These are phyloP conservation scores for Megatriorchis doriae DNA, from an alignment of 2,113 vertebrate genomes.

Conservation along the genomic window DNA sequence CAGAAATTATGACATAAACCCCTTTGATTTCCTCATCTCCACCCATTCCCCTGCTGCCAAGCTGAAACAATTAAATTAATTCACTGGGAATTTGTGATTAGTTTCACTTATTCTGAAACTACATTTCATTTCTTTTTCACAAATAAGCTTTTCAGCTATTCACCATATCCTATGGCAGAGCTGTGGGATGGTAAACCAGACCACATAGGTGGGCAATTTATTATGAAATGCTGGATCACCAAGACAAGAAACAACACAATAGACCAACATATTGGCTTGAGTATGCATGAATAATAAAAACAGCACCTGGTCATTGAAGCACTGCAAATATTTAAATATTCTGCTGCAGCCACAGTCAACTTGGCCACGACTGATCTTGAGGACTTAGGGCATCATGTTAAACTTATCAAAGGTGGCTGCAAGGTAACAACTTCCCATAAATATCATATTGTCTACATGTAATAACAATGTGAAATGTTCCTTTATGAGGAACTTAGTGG, in stretches of 20 bases:
- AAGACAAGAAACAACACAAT: background rate
- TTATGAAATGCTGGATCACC: background rate
- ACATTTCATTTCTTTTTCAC: background rate
- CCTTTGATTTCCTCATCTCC: background rate
- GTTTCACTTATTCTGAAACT: background rate
- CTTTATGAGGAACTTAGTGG: background rate
- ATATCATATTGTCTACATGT: rapidly evolving
- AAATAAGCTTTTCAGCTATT: background rate
- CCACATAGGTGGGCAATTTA: background rate
- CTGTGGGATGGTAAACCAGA: background rate
- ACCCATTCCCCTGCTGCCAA: background rate
- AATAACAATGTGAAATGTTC: background rate
- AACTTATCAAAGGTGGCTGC: background rate
- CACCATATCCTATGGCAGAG: background rate
- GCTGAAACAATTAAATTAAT: background rate
- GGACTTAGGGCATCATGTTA: background rate
- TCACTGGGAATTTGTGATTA: background rate
- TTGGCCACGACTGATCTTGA: background rate
- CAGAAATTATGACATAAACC: background rate
- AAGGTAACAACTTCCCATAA: background rate
- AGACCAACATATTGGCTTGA: background rate
- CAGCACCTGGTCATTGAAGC: background rate
- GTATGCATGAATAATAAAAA: background rate
- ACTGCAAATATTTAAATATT: background rate
- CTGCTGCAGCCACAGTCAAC: background rate